Percentiles rank a stretch among this genome's conserved stretches.
Conservation (phyloP, 2,888 invertebrate genomes). For the Pheosia gnoma region DNA sequence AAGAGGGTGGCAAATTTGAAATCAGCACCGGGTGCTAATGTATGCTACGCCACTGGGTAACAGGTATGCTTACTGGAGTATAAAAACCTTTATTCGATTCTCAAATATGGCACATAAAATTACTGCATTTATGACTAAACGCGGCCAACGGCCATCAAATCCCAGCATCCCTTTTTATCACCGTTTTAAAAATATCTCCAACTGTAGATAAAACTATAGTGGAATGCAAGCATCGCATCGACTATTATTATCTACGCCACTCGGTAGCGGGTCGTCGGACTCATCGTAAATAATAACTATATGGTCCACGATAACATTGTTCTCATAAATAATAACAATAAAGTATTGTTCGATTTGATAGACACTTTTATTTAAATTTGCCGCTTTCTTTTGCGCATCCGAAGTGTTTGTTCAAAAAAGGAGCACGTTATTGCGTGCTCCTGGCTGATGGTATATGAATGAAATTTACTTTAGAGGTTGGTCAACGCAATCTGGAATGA, state of each 20-base stretch:
- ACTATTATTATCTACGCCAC: constrained; percentile 1
- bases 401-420: neutral
- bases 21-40: no score
- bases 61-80: no score
- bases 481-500: no score
- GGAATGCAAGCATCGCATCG: neutral
- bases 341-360: neutral
- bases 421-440: no score
- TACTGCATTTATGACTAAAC: neutral
- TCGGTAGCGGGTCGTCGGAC: constrained; percentile 4
- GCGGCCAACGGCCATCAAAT: neutral
- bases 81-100: no score
- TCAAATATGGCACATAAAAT: neutral
- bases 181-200: constrained; percentile 6
- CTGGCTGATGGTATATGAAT: no score
- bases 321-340: constrained; percentile 2
- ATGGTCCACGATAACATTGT: neutral
- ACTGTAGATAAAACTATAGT: constrained; percentile 3
- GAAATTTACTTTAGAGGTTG: no score
- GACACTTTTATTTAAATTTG: neutral
- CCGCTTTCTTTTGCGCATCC: neutral
- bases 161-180: constrained; percentile 3
- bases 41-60: no score
- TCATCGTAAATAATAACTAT: neutral
- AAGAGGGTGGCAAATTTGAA: no score